These are phyloP conservation scores for Saiga tatarica DNA, from an alignment of 2,113 vertebrate species.

Conservation along the genomic window DNA sequence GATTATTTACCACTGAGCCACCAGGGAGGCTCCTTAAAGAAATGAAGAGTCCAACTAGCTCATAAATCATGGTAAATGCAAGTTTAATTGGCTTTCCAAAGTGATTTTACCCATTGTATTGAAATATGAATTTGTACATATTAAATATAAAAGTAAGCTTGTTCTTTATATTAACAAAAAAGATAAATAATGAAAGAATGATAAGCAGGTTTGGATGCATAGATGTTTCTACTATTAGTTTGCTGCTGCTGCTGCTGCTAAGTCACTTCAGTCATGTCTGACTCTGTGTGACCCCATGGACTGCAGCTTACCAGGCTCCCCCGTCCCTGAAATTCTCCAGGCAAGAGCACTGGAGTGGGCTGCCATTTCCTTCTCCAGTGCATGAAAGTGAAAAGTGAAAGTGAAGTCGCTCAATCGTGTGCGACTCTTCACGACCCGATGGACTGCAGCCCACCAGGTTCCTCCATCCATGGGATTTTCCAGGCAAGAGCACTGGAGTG, in stretches of 20 bases:
- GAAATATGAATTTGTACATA: not conserved
- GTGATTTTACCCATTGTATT: not conserved
- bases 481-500: too few species aligned
- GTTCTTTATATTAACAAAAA: not conserved
- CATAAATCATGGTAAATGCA: not conserved
- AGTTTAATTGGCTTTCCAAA: not conserved
- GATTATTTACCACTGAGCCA: not conserved
- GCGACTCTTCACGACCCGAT: too few species aligned
- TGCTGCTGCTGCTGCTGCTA: not conserved
- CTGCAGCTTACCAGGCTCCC: too few species aligned
- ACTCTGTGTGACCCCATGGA: too few species aligned
- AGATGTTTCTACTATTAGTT: not conserved
- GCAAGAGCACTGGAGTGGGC: too few species aligned
- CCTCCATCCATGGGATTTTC: too few species aligned
- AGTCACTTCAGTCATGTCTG: accelerated
- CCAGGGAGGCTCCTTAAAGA: not conserved
- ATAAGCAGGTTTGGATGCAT: not conserved
- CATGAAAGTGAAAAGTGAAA: too few species aligned
- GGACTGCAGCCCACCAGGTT: too few species aligned
- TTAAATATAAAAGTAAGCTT: not conserved
- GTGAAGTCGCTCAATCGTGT: too few species aligned
- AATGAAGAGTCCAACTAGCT: not conserved
- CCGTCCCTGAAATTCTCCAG: too few species aligned
- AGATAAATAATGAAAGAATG: not conserved
- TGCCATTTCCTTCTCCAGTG: too few species aligned